Evolutionary conservation across 2,888 invertebrate genomes (phyloP).

Genomic region (Protophormia terraenovae): DNA sequence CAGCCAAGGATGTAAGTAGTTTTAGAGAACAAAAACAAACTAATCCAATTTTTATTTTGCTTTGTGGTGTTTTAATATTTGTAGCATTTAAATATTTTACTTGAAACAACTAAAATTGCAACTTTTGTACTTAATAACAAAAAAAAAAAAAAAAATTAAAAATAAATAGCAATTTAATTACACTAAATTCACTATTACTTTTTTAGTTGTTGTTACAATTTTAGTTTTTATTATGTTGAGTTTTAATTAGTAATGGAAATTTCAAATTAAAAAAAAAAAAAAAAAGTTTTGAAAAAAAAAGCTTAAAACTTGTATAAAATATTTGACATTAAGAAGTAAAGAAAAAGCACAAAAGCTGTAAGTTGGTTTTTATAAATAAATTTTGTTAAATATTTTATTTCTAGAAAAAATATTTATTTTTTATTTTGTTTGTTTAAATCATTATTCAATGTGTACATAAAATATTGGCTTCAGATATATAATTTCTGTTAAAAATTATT

Average conservation of each 20-base stretch:
- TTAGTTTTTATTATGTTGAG: not conserved
- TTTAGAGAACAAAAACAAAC: constrained; percentile 55
- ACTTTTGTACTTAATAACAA: constrained; percentile 65
- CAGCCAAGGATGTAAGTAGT: constrained; percentile 80
- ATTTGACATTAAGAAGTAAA: constrained; percentile 1
- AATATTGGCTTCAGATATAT: not conserved
- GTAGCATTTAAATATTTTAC: constrained; percentile 44
- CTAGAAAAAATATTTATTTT: not conserved
- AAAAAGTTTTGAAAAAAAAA: not conserved
- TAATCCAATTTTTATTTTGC: constrained; percentile 50
- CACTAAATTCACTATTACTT: constrained; percentile 18
- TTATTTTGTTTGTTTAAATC: not conserved
- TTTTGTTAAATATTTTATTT: constrained; percentile 2
- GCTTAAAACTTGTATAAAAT: constrained; percentile 1
- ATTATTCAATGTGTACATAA: not conserved
- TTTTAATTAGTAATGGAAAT: constrained; percentile 17
- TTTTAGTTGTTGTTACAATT: not conserved
- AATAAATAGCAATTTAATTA: no score
- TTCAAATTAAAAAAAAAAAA: constrained; percentile 5
- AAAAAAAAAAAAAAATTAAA: not conserved
- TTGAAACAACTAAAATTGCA: constrained; percentile 48
- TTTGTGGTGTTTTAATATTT: constrained; percentile 50
- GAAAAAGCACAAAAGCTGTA: constrained; percentile 63
- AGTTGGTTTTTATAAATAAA: constrained; percentile 46
- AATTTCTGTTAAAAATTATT: not conserved